These are phyloP conservation scores for Actenoides lindsayi DNA, from an alignment of 2,113 vertebrate genomes.

Conservation along the genomic window DNA sequence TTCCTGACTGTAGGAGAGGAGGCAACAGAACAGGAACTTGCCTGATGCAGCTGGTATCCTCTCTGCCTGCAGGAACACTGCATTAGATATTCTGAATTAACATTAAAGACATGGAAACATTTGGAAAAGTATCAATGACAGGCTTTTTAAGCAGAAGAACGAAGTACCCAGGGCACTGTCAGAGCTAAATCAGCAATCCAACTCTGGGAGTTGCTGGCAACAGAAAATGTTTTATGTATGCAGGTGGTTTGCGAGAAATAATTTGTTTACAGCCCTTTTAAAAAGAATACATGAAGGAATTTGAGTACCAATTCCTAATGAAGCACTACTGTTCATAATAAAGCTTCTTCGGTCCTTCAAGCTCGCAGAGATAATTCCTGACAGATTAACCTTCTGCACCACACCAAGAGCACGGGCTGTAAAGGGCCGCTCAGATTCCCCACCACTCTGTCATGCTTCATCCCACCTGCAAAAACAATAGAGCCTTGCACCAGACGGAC, in stretches of 20 bases:
- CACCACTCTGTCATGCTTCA: rapidly evolving
- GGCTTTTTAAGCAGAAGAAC: slow-evolving; percentile 14
- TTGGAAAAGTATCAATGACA: slow-evolving; percentile 31
- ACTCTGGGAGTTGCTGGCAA: neutral
- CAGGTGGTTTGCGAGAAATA: slow-evolving; percentile 26
- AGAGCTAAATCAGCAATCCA: slow-evolving; percentile 17
- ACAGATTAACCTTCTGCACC: neutral
- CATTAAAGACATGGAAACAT: slow-evolving; percentile 2
- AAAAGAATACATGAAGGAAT: neutral
- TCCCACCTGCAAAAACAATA: neutral
- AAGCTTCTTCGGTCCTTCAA: neutral
- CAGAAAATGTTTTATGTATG: neutral
- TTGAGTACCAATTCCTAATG: neutral
- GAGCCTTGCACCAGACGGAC: neutral
- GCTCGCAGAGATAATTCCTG: neutral
- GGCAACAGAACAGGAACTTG: neutral
- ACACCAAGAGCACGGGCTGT: neutral
- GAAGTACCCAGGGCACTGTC: slow-evolving; percentile 16
- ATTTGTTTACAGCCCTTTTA: slow-evolving; percentile 11
- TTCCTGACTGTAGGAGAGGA: neutral
- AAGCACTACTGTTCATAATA: neutral
- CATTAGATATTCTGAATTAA: neutral
- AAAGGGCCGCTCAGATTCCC: neutral
- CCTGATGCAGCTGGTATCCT: neutral
- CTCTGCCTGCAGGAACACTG: neutral